Evolutionary conservation across 2,888 invertebrate genomes (phyloP), one percentile per base, ranked within the genome.

Genomic region (Drosophila testacea): DNA sequence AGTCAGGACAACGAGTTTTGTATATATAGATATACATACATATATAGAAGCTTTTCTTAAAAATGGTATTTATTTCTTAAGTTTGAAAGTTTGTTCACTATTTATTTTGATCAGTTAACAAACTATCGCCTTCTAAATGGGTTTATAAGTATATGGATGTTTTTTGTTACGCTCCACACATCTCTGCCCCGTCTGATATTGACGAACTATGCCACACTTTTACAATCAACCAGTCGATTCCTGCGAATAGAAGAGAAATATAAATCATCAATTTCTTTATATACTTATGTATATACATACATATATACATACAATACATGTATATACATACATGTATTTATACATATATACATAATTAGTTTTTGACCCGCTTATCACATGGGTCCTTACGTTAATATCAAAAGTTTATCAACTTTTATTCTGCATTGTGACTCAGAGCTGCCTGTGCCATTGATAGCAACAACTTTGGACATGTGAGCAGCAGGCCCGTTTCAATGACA

Each of bases 221-320:
- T 65, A 52, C 90, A 90, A 38, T 78, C 57, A 4, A 86, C 73
- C 61, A 89, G 69, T 22, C 73, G 84, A 76, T 90, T 90, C 63
- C 90, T 90, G 78, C 30, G 69, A 86, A 57, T 54, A 51, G 68
- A 81, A 52, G 56, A 54, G 34, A 9, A n/a, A 63, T 71, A 71
- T 74, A 46, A 50, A 70, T 73, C 57, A 76, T 70, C 3, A 22
- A 22, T 22, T 22, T 82, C 65, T 46, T 41, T 54, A 9, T 32
- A 9, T 32, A 9, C 6, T 6, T 4, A 32, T 6, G 32, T 32
- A 6, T 1, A 32, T 32, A 32, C 5, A 22, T 10, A 10, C 55
- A 52, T 22, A 39, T n/a, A n/a, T n/a, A n/a, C n/a, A n/a, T n/a
- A n/a, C n/a, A n/a, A n/a, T n/a, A n/a, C n/a, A n/a, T 41, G 28